Evolutionary conservation across 1,140 invertebrate species (phyloP), one percentile per base, ranked within the genome.

Genomic region (Ips nitidus): DNA sequence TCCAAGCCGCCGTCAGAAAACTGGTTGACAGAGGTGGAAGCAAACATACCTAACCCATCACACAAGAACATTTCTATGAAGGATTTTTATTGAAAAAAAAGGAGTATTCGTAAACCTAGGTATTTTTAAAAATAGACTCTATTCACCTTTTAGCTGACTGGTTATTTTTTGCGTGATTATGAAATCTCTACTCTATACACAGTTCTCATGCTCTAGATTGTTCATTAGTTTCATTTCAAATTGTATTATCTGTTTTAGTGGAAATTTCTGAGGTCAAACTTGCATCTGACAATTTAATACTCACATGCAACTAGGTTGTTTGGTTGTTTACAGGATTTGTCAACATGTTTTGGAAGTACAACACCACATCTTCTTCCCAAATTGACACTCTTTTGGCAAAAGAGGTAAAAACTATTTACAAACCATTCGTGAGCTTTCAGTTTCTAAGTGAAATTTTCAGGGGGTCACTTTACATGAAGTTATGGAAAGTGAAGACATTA

Each of bases 401-500:
- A 82, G 87, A 91, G 84, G 91, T 90, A 83, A 84, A 80, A 80
- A 71, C 64, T 62, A 36, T 50, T 37, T 2, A 36, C 52, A 55
- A 55, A 55, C 52, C 37, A 55, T 2, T 55, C 6, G 6, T 22
- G 2, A 68, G 4, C 39, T n/a, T 64, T 65, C 4, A 36, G 37
- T 5, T 47, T 36, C 4, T 61, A 61, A 47, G 22, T 53, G 39
- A 64, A 53, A 22, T 67, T 69, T 69, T 87, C 81, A 97, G 95
- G 90, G 95, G 89, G 89, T 96, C 57, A 95, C 91, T 36, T 84
- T 98, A 57, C 87, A 89, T 75, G 92, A 95, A 81, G 84, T 98
- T 65, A 87, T 98, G 85, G 93, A 98, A 80, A 92, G 95, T 82
- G 94, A 97, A 80, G 94, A 97, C 82, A 92, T 98, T 78, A 85